These are phyloP conservation scores for Mastigias papua DNA, from an alignment of 30 jellyfish, hydroid and myxozoan species.

Conservation along the genomic window DNA sequence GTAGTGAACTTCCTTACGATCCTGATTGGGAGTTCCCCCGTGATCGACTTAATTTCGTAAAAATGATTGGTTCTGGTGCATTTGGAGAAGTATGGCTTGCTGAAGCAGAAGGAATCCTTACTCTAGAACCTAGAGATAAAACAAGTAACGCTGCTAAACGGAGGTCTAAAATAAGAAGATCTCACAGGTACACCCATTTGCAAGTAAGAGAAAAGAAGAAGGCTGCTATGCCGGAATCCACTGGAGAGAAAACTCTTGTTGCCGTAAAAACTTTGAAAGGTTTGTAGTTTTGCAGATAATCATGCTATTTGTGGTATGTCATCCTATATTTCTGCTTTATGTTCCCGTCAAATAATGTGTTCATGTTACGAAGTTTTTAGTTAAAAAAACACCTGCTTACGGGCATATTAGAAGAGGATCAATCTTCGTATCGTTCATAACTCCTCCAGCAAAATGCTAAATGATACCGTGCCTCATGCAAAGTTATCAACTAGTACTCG, in stretches of 20 bases:
- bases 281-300: neutral
- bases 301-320: neutral
- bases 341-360: too few relatives aligned
- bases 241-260: slow-evolving; percentile 77
- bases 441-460: too few relatives aligned
- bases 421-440: too few relatives aligned
- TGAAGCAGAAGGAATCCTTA: slow-evolving; percentile 91
- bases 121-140: slow-evolving; percentile 67
- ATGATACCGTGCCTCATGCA: too few relatives aligned
- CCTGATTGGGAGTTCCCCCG: slow-evolving; percentile 99
- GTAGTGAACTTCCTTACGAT: slow-evolving; percentile 94
- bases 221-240: slow-evolving; percentile 13
- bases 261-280: slow-evolving; percentile 99
- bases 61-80: slow-evolving; percentile 95
- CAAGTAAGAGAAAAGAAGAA: slow-evolving; percentile 23
- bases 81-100: slow-evolving; percentile 98
- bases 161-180: slow-evolving; percentile 48
- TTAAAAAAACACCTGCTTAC: too few relatives aligned
- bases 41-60: slow-evolving; percentile 70
- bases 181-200: slow-evolving; percentile 50
- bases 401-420: too few relatives aligned
- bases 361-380: too few relatives aligned
- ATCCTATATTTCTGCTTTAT: neutral
- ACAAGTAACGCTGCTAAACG: slow-evolving; percentile 56
- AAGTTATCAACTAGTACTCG: too few relatives aligned